Evolutionary conservation across 2,113 vertebrate species (phyloP).

Genomic region (Lynx canadensis): DNA sequence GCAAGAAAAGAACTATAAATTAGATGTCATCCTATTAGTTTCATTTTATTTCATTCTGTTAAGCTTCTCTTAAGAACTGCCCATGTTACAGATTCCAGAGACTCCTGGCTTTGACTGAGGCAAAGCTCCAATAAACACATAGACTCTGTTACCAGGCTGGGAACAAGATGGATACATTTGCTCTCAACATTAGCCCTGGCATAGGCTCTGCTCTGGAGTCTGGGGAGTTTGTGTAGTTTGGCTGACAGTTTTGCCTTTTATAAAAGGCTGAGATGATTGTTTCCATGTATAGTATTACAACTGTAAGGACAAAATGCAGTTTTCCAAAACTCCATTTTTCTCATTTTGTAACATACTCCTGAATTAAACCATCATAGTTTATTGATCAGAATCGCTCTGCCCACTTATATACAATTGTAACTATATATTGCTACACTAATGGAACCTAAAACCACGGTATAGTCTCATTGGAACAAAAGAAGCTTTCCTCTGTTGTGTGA

Average conservation of each 20-base stretch:
- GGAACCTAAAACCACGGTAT: slow-evolving; percentile 28
- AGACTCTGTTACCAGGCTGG: slow-evolving; percentile 52
- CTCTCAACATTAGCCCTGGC: slow-evolving; percentile 41
- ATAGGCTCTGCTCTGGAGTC: slow-evolving; percentile 22
- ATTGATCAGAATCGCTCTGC: neutral
- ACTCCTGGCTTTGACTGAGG: slow-evolving; percentile 45
- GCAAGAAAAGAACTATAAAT: slow-evolving; percentile 40
- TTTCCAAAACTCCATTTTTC: slow-evolving; percentile 54
- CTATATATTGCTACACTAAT: slow-evolving; percentile 11
- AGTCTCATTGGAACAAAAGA: slow-evolving; percentile 63
- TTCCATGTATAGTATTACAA: slow-evolving; percentile 56
- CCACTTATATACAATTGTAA: neutral
- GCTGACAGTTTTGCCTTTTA: slow-evolving; percentile 34
- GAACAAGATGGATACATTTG: slow-evolving; percentile 52
- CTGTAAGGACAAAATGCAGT: neutral
- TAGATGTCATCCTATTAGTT: slow-evolving; percentile 54
- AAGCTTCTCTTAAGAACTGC: slow-evolving; percentile 64
- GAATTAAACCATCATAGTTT: slow-evolving; percentile 54
- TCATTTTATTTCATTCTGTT: slow-evolving; percentile 44
- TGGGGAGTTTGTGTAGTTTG: slow-evolving; percentile 44
- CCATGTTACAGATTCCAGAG: neutral
- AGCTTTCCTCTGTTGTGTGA: slow-evolving; percentile 16
- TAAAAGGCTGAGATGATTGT: slow-evolving; percentile 50
- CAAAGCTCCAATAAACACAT: slow-evolving; percentile 49
- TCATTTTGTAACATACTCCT: slow-evolving; percentile 56